Evolutionary conservation across 1,140 invertebrate species (phyloP), one percentile per base, ranked within the genome.

Genomic region (Heliconius hewitsoni): DNA sequence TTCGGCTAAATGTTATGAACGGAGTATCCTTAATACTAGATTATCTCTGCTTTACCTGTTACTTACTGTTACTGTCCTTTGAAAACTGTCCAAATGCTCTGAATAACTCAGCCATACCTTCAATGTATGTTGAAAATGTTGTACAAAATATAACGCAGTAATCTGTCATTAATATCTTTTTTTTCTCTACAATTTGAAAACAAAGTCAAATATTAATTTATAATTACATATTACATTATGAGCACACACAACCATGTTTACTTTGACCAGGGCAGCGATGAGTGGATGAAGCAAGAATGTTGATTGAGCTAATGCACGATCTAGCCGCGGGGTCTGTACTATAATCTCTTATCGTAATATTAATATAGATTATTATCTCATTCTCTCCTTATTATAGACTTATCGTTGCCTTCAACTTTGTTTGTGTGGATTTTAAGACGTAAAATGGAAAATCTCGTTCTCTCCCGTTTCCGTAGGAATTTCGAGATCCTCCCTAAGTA

Each of bases 281-380:
- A 83, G 73, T 77, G 86, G 91, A 90, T 91, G 90, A 90, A 73
- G 77, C 73, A 57, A 85, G 83, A 77, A 78, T 93, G 88, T 93
- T 91, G 82, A 90, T 88, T 87, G 81, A 89, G 86, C 89, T 93
- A 93, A 93, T 93, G 92, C 90, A 92, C 89, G 91, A 93, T 89
- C 90, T 92, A 92, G 86, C 91, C 90, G 83, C 81, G 46, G 89
- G 89, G 84, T 84, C 19, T 77, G 86, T 89, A 87, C 60, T 27
- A 13, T 30, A 66, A 27, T 66, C 60, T 66, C 13, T 30, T 27
- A 9, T 66, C 27, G 4, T 66, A 66, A 27, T 66, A 66, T 30
- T 18, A 66, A 1, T 16, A 66, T 66, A 9, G 9, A 66, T 57
- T 66, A 66, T 27, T 30, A 30, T 66, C 27, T 66, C 9, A 27